Evolutionary conservation across 1,140 invertebrate genomes (phyloP).

Genomic region (Apocrypta bakeri): DNA sequence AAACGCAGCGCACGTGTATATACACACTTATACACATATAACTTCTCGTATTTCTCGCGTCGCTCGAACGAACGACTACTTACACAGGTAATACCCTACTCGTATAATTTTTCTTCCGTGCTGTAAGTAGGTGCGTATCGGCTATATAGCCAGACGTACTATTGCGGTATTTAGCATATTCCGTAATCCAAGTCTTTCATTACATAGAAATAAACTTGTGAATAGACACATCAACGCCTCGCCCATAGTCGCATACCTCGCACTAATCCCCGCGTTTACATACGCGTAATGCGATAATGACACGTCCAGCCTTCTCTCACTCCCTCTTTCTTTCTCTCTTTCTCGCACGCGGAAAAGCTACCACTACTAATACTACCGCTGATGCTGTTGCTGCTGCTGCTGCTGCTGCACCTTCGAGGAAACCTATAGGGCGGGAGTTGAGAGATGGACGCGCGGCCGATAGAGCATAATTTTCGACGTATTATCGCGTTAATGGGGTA

Average conservation of each 20-base stretch:
- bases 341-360: background rate
- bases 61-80: too few relatives aligned
- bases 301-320: background rate
- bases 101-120: too few relatives aligned
- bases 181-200: background rate
- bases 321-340: background rate
- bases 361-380: too few relatives aligned
- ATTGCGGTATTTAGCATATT: background rate
- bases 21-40: too few relatives aligned
- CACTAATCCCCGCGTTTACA: constrained; percentile 25
- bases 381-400: too few relatives aligned
- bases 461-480: background rate
- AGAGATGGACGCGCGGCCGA: background rate
- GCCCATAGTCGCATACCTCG: background rate
- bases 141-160: too few relatives aligned
- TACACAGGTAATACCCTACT: too few relatives aligned
- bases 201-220: background rate
- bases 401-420: background rate
- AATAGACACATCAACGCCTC: constrained; percentile 9
- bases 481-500: constrained; percentile 28
- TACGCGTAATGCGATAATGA: constrained; percentile 41
- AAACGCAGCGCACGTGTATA: background rate
- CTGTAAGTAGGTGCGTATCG: too few relatives aligned
- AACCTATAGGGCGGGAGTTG: background rate
- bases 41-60: too few relatives aligned